These are phyloP conservation scores for Drosophila nigromelanica DNA, from an alignment of 1,140 invertebrate species.

Conservation along the genomic window DNA sequence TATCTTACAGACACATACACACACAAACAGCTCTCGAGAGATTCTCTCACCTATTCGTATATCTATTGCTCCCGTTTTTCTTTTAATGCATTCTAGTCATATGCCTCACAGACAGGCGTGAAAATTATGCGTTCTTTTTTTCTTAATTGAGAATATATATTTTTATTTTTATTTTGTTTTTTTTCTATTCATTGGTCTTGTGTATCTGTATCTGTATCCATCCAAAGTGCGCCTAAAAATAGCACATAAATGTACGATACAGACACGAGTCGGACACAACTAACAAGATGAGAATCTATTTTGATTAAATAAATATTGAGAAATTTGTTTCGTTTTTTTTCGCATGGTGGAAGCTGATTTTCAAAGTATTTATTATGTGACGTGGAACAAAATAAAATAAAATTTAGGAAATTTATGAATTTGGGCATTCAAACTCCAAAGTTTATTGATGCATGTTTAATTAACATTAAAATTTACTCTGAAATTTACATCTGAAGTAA, in stretches of 20 bases:
- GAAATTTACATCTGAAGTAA: no score
- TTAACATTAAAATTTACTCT: no score
- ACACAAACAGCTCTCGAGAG: slow-evolving; percentile 12
- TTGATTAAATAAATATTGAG: slow-evolving; percentile 74
- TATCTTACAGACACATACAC: slow-evolving; percentile 6
- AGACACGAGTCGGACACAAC: slow-evolving; percentile 48
- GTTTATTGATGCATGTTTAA: no score
- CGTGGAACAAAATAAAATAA: slow-evolving; percentile 8
- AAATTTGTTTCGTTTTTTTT: slow-evolving; percentile 53
- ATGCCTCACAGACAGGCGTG: slow-evolving; percentile 32
- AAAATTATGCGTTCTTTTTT: slow-evolving; percentile 68
- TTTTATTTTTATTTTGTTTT: slow-evolving; percentile 43
- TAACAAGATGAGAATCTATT: slow-evolving; percentile 76
- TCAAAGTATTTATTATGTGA: slow-evolving; percentile 4
- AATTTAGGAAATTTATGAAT: neutral
- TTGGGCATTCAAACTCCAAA: slow-evolving; percentile 3
- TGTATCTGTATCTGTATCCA: slow-evolving; percentile 57
- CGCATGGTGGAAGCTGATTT: slow-evolving; percentile 14
- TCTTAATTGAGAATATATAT: slow-evolving; percentile 18
- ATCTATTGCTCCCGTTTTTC: slow-evolving; percentile 23
- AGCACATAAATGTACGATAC: slow-evolving; percentile 63
- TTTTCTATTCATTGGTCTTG: slow-evolving; percentile 36
- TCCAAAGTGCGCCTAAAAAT: slow-evolving; percentile 68
- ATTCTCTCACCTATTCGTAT: slow-evolving; percentile 8
- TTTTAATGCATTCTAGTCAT: slow-evolving; percentile 49